These are phyloP conservation scores for Silurus glanis DNA, from an alignment of 2,113 vertebrate genomes.

Conservation along the genomic window DNA sequence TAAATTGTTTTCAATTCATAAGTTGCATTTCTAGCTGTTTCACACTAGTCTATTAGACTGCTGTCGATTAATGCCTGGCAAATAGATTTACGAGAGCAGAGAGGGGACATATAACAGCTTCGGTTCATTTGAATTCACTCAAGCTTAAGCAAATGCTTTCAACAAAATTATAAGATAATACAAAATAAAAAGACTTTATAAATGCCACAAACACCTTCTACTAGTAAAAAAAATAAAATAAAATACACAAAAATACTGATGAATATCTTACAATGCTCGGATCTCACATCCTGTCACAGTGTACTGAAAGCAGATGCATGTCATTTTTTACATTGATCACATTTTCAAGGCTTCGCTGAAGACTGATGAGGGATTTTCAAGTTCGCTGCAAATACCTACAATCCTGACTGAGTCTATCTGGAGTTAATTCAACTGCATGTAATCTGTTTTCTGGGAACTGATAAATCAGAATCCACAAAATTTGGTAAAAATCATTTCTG, in stretches of 20 bases:
- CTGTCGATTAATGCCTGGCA: not conserved
- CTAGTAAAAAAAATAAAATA: not conserved
- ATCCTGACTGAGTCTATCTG: not conserved
- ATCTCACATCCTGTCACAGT: not conserved
- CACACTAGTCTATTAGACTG: not conserved
- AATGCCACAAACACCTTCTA: not conserved
- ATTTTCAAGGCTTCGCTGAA: not conserved
- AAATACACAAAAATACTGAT: not conserved
- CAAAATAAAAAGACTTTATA: no score
- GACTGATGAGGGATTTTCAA: not conserved
- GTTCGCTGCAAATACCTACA: not conserved
- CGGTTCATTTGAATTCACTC: no score
- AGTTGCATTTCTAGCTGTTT: not conserved
- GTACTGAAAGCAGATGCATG: not conserved
- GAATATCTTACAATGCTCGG: not conserved
- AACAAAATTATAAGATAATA: no score
- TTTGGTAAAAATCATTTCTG: not conserved
- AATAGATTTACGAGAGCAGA: not conserved
- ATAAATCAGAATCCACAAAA: not conserved
- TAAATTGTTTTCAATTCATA: no score
- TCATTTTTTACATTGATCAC: not conserved
- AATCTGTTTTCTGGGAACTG: constrained; percentile 11
- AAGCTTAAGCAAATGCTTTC: no score
- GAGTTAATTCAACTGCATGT: not conserved
- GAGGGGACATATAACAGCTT: not conserved